Conservation (phyloP, 92 coral and sea anemone genomes). For the Galaxea fascicularis region DNA sequence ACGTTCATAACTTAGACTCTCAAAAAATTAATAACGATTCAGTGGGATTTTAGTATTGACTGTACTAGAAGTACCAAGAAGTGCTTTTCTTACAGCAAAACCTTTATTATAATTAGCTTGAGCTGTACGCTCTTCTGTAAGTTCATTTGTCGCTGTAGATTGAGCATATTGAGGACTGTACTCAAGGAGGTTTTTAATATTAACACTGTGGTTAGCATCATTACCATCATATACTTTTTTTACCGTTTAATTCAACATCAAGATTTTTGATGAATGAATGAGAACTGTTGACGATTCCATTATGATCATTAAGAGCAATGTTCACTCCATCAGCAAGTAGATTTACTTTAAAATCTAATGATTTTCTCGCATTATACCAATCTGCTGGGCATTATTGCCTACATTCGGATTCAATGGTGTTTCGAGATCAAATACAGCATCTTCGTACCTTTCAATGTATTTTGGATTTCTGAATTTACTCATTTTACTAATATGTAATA, state of each 20-base stretch:
- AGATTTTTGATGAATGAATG: background rate
- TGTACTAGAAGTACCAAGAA: no score
- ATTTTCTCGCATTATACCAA: constrained; percentile 22
- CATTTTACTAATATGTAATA: constrained; percentile 4
- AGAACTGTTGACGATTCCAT: constrained; percentile 11
- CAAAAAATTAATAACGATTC: background rate
- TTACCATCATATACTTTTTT: background rate
- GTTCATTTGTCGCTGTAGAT: no score
- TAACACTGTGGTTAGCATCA: background rate
- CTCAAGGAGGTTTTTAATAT: background rate
- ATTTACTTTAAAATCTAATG: constrained; percentile 25
- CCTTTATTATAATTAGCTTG: constrained; percentile 10
- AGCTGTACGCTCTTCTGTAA: background rate
- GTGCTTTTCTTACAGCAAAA: no score
- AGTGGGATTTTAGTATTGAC: background rate
- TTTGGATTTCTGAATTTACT: constrained; percentile 23
- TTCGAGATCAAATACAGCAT: constrained; percentile 32
- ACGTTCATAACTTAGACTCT: background rate
- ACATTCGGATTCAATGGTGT: background rate
- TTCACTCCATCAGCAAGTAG: background rate
- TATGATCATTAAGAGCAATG: constrained; percentile 4
- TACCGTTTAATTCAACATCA: background rate
- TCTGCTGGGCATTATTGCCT: constrained; percentile 20
- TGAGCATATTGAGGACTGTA: background rate
- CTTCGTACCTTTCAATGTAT: constrained; percentile 30